Conservation (phyloP, 2,797 vertebrate genomes). For the Pelobates cultripes region DNA sequence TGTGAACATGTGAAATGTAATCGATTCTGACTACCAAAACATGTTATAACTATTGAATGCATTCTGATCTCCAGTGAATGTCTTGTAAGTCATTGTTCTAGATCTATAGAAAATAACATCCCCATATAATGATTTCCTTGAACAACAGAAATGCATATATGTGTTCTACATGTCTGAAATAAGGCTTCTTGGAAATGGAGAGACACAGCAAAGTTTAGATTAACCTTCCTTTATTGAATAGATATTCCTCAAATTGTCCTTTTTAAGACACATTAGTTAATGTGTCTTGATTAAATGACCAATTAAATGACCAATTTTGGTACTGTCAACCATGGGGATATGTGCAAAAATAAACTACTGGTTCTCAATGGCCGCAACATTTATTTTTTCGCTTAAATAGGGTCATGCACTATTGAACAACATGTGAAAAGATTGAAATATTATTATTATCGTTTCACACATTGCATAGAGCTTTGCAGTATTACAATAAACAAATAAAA, state of each 20-base stretch:
- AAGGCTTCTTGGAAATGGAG: background rate
- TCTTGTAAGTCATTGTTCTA: background rate
- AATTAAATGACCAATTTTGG: background rate
- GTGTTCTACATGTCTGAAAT: constrained; percentile 8
- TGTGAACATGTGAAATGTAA: background rate
- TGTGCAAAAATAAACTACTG: background rate
- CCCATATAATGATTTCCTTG: background rate
- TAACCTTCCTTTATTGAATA: constrained; percentile 1
- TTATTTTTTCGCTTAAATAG: background rate
- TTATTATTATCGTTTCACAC: too few relatives aligned
- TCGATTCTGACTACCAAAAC: too few relatives aligned
- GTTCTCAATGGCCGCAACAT: background rate
- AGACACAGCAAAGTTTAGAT: background rate
- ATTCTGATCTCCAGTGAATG: background rate
- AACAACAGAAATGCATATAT: background rate
- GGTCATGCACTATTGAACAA: background rate
- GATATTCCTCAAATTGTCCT: background rate
- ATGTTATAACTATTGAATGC: background rate
- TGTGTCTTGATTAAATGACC: background rate
- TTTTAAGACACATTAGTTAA: too few relatives aligned
- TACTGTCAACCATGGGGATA: background rate
- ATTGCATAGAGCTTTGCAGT: too few relatives aligned
- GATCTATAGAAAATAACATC: background rate
- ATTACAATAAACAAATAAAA: too few relatives aligned
- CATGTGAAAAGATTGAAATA: too few relatives aligned